Base-by-base conservation (phyloP, 1,140 invertebrate species). In the Globodera ellingtonae region DNA sequence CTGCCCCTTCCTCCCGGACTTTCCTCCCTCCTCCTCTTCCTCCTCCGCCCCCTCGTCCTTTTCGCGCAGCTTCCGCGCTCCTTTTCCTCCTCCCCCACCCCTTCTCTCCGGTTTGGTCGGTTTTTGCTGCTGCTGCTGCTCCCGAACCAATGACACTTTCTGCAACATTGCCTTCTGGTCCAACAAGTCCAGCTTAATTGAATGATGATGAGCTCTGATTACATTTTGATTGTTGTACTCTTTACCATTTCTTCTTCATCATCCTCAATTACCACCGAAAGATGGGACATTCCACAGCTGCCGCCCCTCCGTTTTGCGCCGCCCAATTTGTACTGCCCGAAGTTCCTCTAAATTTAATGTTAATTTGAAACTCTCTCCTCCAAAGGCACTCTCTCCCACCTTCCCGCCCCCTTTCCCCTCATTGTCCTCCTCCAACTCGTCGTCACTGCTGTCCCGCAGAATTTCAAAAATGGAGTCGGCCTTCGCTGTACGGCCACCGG, bases 391-490 rank as follows among this genome's bases (percentile, higher is more conserved):
- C 56, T 15, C 56, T 13, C 18, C 56, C 18, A 13, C 56, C 56
- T 44, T 44, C 7, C 18, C 7, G 9, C 18, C 46, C 67, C 6
- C 67, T 47, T n/a, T 35, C 46, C 5, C 67, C 35, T 9, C 67
- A 15, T 44, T 4, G n/a, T 73, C 44, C 72, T 69, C 47, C 52
- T 50, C 70, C 70, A 18, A 74, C 75, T 70, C 74, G 18, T 81
- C 80, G 13, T 81, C 81, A 46, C 83, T 82, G 67, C 72, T 79
- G 47, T 83, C 72, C 21, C 78, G 69, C 47, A 78, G 21, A 24
- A 81, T 56, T 3, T 81, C 44, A 83, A 81, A 81, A 50, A 81
- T 81, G 21, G 80, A 81, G 65, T 81, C 80, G 47, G 80, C 66
- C n/a, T 83, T 83, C 10, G 69, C 67, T 35, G 80, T 78, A 21